Base-by-base conservation (phyloP, 2,113 vertebrate genomes). In the Pao palembangensis region DNA sequence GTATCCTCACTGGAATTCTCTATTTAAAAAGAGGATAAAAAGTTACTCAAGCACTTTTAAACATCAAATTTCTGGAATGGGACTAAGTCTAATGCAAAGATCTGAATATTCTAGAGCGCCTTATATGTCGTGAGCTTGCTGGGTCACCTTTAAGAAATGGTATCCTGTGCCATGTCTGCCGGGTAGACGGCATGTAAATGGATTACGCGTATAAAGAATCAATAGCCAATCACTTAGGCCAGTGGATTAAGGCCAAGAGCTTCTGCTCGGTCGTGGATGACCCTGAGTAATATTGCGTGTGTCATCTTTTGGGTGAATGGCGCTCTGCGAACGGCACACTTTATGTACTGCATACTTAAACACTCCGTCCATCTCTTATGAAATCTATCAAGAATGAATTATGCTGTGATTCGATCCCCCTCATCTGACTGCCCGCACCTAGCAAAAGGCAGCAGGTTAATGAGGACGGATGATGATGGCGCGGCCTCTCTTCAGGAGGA, bases 141-240 rank as follows among this genome's bases (percentile, higher is more conserved):
- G 71, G 83, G 86, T 88, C 83, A 90, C 88, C 85, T 88, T 85
- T 67, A 79, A 52, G 54, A 18, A 52, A 73, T 47, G 38, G 52
- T 47, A 66, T 46, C 64, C 14, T 17, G 67, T 79, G 70, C 53
- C 73, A 61, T 63, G 71, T 70, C 82, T 70, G 68, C 75, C 51
- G 54, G 53, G 66, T 53, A 49, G 58, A 59, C 58, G n/a, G 57
- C 80, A 83, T 73, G 75, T 89, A 91, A 91, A 81, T 86, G 81
- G 84, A 92, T 91, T 91, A 89, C 61, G 69, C 67, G 71, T 63
- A 80, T 63, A 73, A 65, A 43, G 60, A 86, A 92, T 91, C 89
- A 67, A 92, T 90, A 89, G 79, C 71, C 84, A 90, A 90, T 91
- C 86, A 88, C 88, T 91, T 89, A 88, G 71, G 46, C 54, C 64